Evolutionary conservation across 2,113 vertebrate species (phyloP).

Genomic region (Rhea americana): DNA sequence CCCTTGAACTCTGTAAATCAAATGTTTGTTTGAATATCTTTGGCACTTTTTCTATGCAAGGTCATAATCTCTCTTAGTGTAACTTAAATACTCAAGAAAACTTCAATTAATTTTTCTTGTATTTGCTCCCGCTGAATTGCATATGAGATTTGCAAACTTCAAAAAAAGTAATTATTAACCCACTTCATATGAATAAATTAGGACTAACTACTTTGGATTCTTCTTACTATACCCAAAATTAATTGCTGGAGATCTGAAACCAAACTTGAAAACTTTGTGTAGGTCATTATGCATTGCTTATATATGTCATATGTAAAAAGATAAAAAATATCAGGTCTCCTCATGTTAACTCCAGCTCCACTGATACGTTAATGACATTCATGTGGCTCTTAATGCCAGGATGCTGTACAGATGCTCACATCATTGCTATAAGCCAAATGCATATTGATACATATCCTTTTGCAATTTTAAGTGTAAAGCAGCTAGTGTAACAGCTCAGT

Average conservation of each 20-base stretch:
- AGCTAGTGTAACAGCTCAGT: not conserved
- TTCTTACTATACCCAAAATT: not conserved
- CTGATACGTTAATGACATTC: not conserved
- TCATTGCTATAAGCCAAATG: not conserved
- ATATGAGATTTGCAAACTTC: not conserved
- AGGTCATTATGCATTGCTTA: not conserved
- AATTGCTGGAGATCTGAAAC: not conserved
- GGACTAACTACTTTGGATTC: no score
- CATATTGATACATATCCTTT: accelerated
- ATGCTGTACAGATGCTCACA: not conserved
- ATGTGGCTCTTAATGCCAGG: not conserved
- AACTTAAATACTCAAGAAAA: not conserved
- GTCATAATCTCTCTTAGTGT: not conserved
- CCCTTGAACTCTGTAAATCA: not conserved
- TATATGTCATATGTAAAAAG: not conserved
- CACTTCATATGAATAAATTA: not conserved
- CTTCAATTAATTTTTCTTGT: not conserved
- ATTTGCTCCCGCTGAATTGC: not conserved
- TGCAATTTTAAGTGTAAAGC: not conserved
- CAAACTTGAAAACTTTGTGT: not conserved
- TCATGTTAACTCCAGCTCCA: not conserved
- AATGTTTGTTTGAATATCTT: not conserved
- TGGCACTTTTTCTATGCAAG: not conserved
- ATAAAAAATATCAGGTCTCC: not conserved
- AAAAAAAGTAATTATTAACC: not conserved